Evolutionary conservation across 2,888 invertebrate genomes (phyloP), one percentile per base, ranked within the genome.

Genomic region (Axea sp.): DNA sequence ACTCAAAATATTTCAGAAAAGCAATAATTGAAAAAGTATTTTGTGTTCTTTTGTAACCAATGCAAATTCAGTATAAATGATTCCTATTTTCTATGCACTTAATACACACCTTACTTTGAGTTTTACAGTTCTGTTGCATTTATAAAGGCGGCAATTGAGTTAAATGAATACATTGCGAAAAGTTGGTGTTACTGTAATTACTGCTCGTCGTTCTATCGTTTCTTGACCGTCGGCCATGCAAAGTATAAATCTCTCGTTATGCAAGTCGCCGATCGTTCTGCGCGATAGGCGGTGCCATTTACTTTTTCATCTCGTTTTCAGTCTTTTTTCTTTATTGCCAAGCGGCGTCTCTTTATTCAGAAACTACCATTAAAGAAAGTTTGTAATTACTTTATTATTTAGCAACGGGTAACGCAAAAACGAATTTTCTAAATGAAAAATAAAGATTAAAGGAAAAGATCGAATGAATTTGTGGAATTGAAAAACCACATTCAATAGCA

Each of bases 171-270:
- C 37, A 49, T 57, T 59, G 43, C 45, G 45, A 53, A 35, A 43
- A 45, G 43, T 45, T 60, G 45, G 45, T 30, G 51, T 69, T 60
- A 60, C 60, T 26, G 51, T 59, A 51, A 68, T 68, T 68, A 51
- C 19, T 47, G 39, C 57, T 39, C 47, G 22, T 64, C 64, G 57
- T 14, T 53, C 26, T 22, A 7, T 49, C 43, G 57, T 62, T 69
- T 65, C 60, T 47, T 55, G 43, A 60, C 60, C 67, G 67, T 49
- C 62, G 73, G 67, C 43, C 62, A 49, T 74, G 49, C 59, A 43
- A 47, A 53, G 49, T 41, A 65, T 60, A 53, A 73, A 67, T 53
- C 33, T 60, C 49, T 62, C 39, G 51, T 65, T 73, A 60, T 65
- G 55, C 43, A 73, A 73, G 39, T 45, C 11, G 45, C 9, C 31